These are phyloP conservation scores for Lithodes maja DNA, from an alignment of 2,888 invertebrate genomes.

Conservation along the genomic window DNA sequence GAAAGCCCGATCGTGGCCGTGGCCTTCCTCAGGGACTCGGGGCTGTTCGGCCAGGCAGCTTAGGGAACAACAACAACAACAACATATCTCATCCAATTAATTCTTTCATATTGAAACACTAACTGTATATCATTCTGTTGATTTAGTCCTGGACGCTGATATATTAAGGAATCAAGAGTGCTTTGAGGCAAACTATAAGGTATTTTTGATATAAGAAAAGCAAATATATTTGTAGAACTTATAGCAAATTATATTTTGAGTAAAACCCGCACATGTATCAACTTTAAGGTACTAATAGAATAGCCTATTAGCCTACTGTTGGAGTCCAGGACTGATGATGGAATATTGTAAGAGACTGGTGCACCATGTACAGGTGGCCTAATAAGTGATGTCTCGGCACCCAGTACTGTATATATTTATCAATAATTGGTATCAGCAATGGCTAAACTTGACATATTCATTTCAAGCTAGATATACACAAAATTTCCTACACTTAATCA, in stretches of 20 bases:
- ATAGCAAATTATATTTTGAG: background rate
- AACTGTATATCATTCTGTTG: conserved; percentile 8
- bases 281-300: background rate
- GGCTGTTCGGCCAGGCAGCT: too few relatives aligned
- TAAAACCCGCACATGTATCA: background rate
- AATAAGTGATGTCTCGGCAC: too few relatives aligned
- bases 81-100: conserved; percentile 21
- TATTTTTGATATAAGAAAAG: background rate
- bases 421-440: too few relatives aligned
- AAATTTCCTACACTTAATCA: too few relatives aligned
- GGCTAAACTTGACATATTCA: too few relatives aligned
- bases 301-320: background rate
- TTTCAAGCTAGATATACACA: too few relatives aligned
- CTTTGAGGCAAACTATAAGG: background rate
- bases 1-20: too few relatives aligned
- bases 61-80: too few relatives aligned
- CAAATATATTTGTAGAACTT: background rate
- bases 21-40: too few relatives aligned
- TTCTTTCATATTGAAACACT: conserved; percentile 3
- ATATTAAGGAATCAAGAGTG: background rate
- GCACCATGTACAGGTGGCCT: background rate
- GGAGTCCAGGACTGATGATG: conserved; percentile 8
- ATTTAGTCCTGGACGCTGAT: conserved; percentile 11
- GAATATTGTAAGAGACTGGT: background rate
- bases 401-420: too few relatives aligned